phyloP scores from a whole-genome alignment of 2,888 invertebrate genomes.

The Colletes collaris region DNA sequence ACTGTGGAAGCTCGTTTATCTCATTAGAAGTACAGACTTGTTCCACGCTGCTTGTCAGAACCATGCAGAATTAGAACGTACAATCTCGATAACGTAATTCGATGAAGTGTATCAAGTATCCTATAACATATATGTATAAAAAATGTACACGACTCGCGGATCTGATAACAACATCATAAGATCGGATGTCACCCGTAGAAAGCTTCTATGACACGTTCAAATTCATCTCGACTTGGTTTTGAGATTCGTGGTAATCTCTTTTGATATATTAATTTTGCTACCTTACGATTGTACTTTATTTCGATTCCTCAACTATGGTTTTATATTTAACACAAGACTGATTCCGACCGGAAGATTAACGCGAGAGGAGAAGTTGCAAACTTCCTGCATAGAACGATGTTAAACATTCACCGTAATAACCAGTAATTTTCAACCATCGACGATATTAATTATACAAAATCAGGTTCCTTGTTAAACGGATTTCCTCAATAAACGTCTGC shows the following conservation, averaged over 20 bases:
- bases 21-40: neutral
- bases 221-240: neutral
- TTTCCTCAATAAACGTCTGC: neutral
- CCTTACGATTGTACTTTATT: too few relatives aligned
- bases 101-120: conserved; percentile 58
- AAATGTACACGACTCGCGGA: conserved; percentile 29
- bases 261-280: too few relatives aligned
- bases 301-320: too few relatives aligned
- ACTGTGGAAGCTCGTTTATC: conserved; percentile 16
- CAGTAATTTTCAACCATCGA: conserved; percentile 4
- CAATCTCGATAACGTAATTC: conserved; percentile 43
- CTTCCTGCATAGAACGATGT: conserved; percentile 14
- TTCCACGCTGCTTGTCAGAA: conserved; percentile 13
- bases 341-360: conserved; percentile 42
- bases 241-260: too few relatives aligned
- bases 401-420: conserved; percentile 14
- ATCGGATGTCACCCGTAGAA: conserved; percentile 30
- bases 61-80: conserved; percentile 32
- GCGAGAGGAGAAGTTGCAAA: conserved; percentile 3
- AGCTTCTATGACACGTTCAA: neutral
- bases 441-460: conserved; percentile 13
- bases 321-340: conserved; percentile 1
- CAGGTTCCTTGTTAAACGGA: neutral
- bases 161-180: conserved; percentile 37
- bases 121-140: conserved; percentile 31